Percentiles rank a stretch among this genome's conserved stretches.
Conservation (phyloP, 2,888 invertebrate species). For the Papilio elwesi region DNA sequence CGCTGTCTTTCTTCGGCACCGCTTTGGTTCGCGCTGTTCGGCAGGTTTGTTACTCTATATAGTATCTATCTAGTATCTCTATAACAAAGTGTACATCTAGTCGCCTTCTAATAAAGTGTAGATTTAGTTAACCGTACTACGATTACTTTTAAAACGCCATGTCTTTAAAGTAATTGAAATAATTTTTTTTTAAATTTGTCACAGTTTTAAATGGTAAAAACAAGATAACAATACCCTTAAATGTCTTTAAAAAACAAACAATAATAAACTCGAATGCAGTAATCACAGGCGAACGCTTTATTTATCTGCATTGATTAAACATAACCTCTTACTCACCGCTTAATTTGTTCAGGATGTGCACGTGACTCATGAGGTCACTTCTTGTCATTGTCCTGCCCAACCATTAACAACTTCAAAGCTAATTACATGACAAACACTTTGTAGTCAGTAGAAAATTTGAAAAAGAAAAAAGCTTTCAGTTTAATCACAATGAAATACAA, state of each 20-base stretch:
- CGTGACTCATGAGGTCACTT: slow-evolving; percentile 36
- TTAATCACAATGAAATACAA: no score
- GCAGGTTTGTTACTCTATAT: no score
- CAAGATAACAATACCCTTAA: not conserved
- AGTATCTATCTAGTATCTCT: no score
- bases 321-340: slow-evolving; percentile 24
- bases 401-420: slow-evolving; percentile 21
- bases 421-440: slow-evolving; percentile 10
- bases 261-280: not conserved
- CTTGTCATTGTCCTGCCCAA: slow-evolving; percentile 15
- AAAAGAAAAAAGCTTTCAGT: not conserved
- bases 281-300: slow-evolving; percentile 2
- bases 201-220: not conserved
- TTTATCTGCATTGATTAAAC: slow-evolving; percentile 28
- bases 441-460: slow-evolving; percentile 5
- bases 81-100: no score
- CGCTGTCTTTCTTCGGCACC: no score
- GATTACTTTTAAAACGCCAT: not conserved
- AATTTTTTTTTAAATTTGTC: no score
- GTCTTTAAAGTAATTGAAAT: not conserved
- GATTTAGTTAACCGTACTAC: no score
- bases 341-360: slow-evolving; percentile 32
- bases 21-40: no score
- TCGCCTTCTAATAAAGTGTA: no score
- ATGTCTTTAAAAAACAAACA: not conserved